phyloP scores from a whole-genome alignment of 1,140 invertebrate genomes.

The Nasonia giraulti region DNA sequence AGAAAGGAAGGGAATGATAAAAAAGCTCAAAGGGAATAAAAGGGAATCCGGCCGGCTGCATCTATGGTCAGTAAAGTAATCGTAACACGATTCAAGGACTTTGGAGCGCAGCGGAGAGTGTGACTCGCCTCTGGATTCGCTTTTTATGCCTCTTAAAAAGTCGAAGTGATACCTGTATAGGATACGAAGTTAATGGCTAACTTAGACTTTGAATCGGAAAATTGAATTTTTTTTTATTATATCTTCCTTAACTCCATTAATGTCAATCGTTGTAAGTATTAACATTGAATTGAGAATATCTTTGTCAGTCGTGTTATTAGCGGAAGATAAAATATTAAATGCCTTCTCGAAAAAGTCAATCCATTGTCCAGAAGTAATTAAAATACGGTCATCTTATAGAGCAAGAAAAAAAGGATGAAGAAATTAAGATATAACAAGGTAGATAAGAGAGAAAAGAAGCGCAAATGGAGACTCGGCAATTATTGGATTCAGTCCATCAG shows the following conservation, averaged over 20 bases:
- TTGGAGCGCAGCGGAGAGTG: background rate
- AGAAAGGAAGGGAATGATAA: background rate
- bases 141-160: background rate
- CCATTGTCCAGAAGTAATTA: no score
- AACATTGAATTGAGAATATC: no score
- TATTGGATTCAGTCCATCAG: background rate
- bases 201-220: background rate
- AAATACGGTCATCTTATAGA: no score
- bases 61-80: background rate
- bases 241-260: no score
- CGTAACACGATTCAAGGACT: background rate
- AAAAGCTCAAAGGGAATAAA: slow-evolving; percentile 13
- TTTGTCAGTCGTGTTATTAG: no score
- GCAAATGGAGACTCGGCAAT: background rate
- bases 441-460: no score
- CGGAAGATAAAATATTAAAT: no score
- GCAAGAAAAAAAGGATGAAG: no score
- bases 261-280: no score
- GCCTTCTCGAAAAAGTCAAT: no score
- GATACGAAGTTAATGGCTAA: background rate
- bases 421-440: no score
- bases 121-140: background rate
- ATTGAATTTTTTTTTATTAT: no score
- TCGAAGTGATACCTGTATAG: background rate
- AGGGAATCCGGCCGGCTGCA: background rate